Conservation (phyloP, 1,140 invertebrate genomes). For the Drosophila varians region DNA sequence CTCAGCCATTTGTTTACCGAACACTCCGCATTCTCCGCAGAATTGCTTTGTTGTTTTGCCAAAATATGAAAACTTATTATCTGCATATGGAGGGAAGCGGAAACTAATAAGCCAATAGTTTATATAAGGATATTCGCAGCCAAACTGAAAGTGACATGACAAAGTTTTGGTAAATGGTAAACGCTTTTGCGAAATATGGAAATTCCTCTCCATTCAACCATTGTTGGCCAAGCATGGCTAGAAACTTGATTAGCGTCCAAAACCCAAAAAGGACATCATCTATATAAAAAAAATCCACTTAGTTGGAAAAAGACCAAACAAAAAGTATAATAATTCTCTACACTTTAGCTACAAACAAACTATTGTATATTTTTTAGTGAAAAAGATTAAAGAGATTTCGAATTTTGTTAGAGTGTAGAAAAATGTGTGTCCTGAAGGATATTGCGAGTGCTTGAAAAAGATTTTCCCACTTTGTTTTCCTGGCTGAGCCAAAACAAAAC, state of each 20-base stretch:
- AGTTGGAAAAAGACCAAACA: too few species aligned
- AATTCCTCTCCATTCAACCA: constrained; percentile 4
- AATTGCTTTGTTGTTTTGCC: constrained; percentile 1
- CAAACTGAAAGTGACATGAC: constrained; percentile 25
- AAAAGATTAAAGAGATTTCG: neutral
- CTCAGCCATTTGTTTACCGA: constrained; percentile 29
- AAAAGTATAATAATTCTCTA: too few species aligned
- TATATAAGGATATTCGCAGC: neutral
- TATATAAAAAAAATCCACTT: constrained; percentile 1
- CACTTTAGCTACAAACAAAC: too few species aligned
- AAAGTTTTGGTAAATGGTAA: constrained; percentile 16
- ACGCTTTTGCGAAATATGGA: constrained; percentile 8
- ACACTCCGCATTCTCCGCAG: neutral
- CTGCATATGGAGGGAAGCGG: constrained; percentile 2
- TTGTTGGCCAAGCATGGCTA: neutral
- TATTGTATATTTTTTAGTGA: too few species aligned
- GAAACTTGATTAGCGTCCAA: constrained; percentile 22
- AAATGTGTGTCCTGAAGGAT: constrained; percentile 1
- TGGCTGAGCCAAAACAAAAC: constrained; percentile 39
- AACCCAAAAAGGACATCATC: neutral
- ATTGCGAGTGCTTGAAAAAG: constrained; percentile 6
- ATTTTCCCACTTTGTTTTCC: constrained; percentile 35
- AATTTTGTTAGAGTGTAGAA: constrained; percentile 12
- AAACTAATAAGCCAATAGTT: constrained; percentile 6
- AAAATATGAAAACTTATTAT: constrained; percentile 70